These are phyloP conservation scores for Melanotaenia parkinsoni DNA, from an alignment of 2,797 vertebrate genomes.

Conservation along the genomic window DNA sequence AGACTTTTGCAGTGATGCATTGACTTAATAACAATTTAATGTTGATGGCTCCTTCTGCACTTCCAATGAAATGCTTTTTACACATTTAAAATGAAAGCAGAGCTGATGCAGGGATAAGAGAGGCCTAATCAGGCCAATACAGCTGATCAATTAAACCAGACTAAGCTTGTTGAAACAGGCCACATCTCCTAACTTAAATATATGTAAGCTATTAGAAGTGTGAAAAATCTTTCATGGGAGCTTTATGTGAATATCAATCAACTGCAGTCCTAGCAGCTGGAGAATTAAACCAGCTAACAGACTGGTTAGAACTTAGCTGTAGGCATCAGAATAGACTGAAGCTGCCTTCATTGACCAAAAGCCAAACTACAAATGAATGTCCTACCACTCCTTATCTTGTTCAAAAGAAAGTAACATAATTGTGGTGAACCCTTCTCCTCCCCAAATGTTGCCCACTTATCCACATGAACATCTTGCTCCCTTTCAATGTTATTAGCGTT, in stretches of 20 bases:
- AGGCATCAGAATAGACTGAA: neutral
- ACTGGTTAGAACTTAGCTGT: neutral
- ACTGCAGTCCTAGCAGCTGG: neutral
- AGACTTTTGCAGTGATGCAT: no score
- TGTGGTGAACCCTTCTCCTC: conserved; percentile 38
- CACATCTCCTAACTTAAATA: no score
- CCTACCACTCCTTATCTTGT: neutral
- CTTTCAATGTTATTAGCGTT: conserved; percentile 38
- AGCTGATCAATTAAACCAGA: no score
- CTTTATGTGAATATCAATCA: neutral
- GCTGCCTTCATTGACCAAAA: neutral
- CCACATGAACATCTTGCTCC: conserved; percentile 21
- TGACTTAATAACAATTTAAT: no score
- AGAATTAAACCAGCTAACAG: neutral
- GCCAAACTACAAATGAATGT: neutral
- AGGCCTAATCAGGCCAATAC: no score
- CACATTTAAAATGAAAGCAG: no score
- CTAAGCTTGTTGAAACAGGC: no score
- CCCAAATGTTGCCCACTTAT: conserved; percentile 23
- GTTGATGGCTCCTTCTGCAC: no score
- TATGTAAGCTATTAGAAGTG: no score
- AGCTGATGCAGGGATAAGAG: no score
- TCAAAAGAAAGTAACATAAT: conserved; percentile 28
- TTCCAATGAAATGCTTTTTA: no score
- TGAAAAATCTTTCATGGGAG: neutral